phyloP scores from a whole-genome alignment of 1,140 invertebrate genomes.

The Xylocopa sonorina region DNA sequence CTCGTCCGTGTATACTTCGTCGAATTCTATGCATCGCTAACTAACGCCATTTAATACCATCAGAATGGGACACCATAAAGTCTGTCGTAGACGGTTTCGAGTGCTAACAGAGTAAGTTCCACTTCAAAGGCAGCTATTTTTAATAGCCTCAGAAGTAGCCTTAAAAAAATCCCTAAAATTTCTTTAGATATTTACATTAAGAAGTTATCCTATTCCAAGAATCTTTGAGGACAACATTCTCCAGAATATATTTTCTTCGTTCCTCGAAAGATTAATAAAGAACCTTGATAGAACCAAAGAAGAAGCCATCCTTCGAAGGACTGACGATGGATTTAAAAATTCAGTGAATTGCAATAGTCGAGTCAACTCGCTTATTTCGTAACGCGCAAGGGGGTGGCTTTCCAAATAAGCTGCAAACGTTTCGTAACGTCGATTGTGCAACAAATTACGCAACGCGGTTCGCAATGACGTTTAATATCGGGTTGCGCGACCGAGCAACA shows the following conservation, averaged over 20 bases:
- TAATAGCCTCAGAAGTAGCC: not conserved
- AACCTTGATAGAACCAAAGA: not conserved
- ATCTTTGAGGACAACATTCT: too few relatives aligned
- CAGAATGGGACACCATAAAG: not conserved
- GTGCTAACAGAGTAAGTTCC: too few relatives aligned
- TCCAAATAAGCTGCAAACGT: not conserved
- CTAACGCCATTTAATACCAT: slow-evolving; percentile 4
- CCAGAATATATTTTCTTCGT: too few relatives aligned
- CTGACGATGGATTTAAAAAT: not conserved
- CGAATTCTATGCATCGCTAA: slow-evolving; percentile 40
- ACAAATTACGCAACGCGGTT: not conserved
- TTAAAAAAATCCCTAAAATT: not conserved
- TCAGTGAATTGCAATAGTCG: not conserved
- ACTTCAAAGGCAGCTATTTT: not conserved
- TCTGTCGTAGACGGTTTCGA: too few relatives aligned
- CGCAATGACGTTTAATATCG: not conserved
- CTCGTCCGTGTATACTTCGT: slow-evolving; percentile 10
- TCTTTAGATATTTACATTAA: too few relatives aligned
- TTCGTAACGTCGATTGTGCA: slow-evolving; percentile 12
- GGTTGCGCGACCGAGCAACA: not conserved
- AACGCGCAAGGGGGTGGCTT: not conserved
- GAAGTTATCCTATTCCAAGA: too few relatives aligned
- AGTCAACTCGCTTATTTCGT: not conserved
- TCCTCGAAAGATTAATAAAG: not conserved
- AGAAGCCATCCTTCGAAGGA: not conserved